Evolutionary conservation across 2,888 invertebrate species (phyloP).

Genomic region (Caenorhabditis japonica): DNA sequence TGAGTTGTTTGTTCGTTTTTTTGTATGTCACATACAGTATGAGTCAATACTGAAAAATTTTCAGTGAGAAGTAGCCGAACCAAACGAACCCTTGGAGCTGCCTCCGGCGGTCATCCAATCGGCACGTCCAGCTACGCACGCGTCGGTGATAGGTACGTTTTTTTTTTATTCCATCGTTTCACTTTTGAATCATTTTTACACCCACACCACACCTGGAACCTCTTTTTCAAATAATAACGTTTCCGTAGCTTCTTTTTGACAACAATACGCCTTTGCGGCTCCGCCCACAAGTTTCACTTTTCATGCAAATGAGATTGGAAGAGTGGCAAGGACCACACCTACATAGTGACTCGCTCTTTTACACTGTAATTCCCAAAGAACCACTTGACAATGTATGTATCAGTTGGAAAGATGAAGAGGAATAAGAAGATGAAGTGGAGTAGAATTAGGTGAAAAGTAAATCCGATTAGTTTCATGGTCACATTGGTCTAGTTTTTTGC

Average conservation of each 20-base stretch:
- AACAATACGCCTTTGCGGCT: neutral
- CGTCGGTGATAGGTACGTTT: slow-evolving; percentile 51
- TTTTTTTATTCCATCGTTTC: slow-evolving; percentile 2
- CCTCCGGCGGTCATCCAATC: slow-evolving; percentile 38
- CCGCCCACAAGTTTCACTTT: neutral
- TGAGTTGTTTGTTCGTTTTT: neutral
- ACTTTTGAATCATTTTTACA: neutral
- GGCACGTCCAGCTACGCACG: slow-evolving; percentile 50
- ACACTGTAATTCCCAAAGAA: no score
- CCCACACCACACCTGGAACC: neutral
- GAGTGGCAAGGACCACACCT: no score
- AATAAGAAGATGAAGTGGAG: slow-evolving; percentile 1
- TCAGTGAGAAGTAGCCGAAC: slow-evolving; percentile 30
- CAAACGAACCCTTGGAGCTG: slow-evolving; percentile 7
- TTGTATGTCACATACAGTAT: neutral
- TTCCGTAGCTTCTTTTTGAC: neutral
- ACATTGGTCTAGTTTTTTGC: neutral
- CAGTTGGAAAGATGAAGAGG: no score
- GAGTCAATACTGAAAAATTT: slow-evolving; percentile 6
- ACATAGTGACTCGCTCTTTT: no score
- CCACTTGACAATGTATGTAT: no score
- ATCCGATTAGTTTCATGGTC: slow-evolving; percentile 27
- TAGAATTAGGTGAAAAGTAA: slow-evolving; percentile 19
- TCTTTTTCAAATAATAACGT: neutral
- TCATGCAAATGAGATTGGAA: no score